Evolutionary conservation across 2,888 invertebrate genomes (phyloP), one percentile per base, ranked within the genome.

Genomic region (Peribatodes rhomboidaria): DNA sequence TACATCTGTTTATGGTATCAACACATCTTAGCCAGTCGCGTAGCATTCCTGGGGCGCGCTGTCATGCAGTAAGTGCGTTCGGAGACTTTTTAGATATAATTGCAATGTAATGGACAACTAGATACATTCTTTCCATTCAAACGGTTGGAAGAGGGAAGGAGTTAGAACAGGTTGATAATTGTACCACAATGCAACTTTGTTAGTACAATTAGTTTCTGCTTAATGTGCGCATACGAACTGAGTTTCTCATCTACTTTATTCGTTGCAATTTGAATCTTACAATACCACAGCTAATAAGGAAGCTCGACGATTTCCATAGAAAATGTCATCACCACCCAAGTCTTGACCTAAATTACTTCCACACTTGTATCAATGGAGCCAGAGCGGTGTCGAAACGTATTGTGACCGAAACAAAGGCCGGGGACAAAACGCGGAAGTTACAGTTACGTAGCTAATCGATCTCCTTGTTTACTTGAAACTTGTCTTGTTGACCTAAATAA

Each of bases 391-490:
- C 69, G 71, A 70, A 76, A 79, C 73, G 77, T 79, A 83, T 87
- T 87, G 86, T 86, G 73, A 74, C 71, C 67, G 71, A 77, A 71
- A 86, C 86, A 87, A 88, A 84, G 85, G 54, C 14, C 20, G 42
- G 56, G 44, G 69, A 86, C 85, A 87, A 87, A 85, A 86, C 76
- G 70, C 78, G 88, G 88, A 87, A 87, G 83, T 81, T 72, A 71
- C 73, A 76, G 76, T 74, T 74, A 73, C 69, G 59, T 14, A 47
- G 44, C 11, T 61, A 68, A 73, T 69, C 61, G 67, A 73, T 63
- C 63, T 53, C 20, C 50, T 55, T 60, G 33, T 69, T 65, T 56
- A 54, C 31, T 52, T 61, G 18, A 31, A 37, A 46, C 31, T 56
- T 22, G 47, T 42, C 31, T 54, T 10, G 44, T 2, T 35, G 37